Percentiles rank a stretch among this genome's conserved stretches.
Conservation (phyloP, 2,888 invertebrate species). For the Phlogophora meticulosa region DNA sequence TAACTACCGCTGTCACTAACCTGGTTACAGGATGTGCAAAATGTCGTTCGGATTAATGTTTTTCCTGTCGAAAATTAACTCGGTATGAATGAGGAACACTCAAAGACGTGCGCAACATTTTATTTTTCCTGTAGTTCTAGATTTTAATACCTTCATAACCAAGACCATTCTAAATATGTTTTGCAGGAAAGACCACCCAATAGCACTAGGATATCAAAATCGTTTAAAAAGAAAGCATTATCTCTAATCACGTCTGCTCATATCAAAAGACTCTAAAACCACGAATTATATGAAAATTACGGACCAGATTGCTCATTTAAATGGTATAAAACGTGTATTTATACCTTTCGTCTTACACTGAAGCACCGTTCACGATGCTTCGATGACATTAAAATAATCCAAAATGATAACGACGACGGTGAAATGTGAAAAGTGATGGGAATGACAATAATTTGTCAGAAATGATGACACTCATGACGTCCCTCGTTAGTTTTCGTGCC, state of each 20-base stretch:
- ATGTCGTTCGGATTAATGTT: conserved; percentile 39
- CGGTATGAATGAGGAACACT: conserved; percentile 20
- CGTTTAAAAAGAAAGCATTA: conserved; percentile 44
- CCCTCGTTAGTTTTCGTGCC: conserved; percentile 49
- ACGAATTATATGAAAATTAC: conserved; percentile 29
- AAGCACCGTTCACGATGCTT: conserved; percentile 6
- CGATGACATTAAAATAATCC: conserved; percentile 52
- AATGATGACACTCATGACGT: conserved; percentile 53
- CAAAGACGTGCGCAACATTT: conserved; percentile 29
- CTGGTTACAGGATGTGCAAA: conserved; percentile 41
- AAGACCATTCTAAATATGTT: too few species aligned
- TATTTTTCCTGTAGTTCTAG: conserved; percentile 45
- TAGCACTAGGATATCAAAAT: conserved; percentile 7
- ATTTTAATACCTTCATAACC: neutral
- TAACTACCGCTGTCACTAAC: conserved; percentile 6
- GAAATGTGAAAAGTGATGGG: conserved; percentile 59
- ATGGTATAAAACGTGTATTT: conserved; percentile 30
- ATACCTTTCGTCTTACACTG: conserved; percentile 22
- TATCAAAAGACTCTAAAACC: conserved; percentile 47
- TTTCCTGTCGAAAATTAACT: conserved; percentile 39
- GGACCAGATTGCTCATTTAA: conserved; percentile 33
- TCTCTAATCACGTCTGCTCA: conserved; percentile 25
- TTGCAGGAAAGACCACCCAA: conserved; percentile 12
- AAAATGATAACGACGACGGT: conserved; percentile 55
- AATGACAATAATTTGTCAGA: conserved; percentile 59